A percentile compares a stretch with the other conserved stretches of the same genome.
Evolutionary conservation across 2,113 vertebrate species (phyloP).

Genomic region (Urocitellus parryii): DNA sequence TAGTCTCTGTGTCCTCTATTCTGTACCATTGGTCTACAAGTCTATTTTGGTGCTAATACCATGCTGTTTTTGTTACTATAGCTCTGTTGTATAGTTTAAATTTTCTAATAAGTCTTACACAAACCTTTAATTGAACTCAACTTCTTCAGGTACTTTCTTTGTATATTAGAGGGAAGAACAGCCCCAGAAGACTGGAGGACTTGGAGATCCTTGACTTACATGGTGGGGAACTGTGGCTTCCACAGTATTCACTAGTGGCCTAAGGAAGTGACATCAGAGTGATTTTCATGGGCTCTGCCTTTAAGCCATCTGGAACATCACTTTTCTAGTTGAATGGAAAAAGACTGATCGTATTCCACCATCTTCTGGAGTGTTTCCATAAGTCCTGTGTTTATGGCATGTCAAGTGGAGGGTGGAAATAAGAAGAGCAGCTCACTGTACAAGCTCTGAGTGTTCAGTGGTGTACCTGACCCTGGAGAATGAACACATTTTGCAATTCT

Average conservation of each 20-base stretch:
- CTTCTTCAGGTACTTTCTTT: background rate
- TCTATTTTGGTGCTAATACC: too few relatives aligned
- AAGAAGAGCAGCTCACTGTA: background rate
- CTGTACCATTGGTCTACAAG: too few relatives aligned
- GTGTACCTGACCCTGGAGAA: background rate
- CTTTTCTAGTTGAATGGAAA: background rate
- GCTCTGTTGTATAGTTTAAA: too few relatives aligned
- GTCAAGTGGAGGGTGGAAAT: background rate
- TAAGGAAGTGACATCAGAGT: background rate
- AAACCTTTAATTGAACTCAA: background rate
- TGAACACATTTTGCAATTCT: background rate
- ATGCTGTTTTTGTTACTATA: too few relatives aligned
- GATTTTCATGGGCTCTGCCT: background rate
- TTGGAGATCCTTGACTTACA: background rate
- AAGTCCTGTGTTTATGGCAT: background rate
- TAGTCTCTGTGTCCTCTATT: too few relatives aligned
- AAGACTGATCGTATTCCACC: background rate
- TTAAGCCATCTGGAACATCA: background rate
- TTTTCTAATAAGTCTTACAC: background rate
- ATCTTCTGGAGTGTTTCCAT: background rate
- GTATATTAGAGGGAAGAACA: background rate
- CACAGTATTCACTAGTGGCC: background rate
- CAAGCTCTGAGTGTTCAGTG: background rate
- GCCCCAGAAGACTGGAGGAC: background rate
- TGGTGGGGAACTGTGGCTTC: background rate